Percentiles rank a stretch among this genome's conserved stretches.
These are phyloP conservation scores for Olivierus martensii DNA, from an alignment of 1,140 invertebrate genomes.

Conservation along the genomic window DNA sequence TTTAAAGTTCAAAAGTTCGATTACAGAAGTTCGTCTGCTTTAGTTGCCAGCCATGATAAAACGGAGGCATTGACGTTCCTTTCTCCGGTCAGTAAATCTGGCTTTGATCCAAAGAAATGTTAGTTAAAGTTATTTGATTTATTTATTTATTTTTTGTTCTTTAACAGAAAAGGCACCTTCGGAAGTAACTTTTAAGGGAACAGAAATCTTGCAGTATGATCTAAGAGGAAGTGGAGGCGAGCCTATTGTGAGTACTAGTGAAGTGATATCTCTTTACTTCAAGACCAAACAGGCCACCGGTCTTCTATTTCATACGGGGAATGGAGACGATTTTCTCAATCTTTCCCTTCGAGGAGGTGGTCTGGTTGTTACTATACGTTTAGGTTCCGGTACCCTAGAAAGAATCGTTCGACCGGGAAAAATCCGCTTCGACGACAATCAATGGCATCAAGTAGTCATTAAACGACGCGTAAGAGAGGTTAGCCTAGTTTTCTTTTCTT, in stretches of 20 bases:
- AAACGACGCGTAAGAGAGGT: slow-evolving; percentile 79
- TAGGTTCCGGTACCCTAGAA: slow-evolving; percentile 71
- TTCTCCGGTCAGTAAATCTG: too few species aligned
- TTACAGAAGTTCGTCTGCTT: too few species aligned
- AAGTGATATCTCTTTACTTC: slow-evolving; percentile 77
- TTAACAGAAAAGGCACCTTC: slow-evolving; percentile 78
- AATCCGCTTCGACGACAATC: slow-evolving; percentile 88
- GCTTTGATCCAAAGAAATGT: too few species aligned
- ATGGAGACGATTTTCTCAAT: slow-evolving; percentile 77
- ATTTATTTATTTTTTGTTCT: slow-evolving; percentile 14
- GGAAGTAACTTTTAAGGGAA: slow-evolving; percentile 81
- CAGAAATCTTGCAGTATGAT: slow-evolving; percentile 84
- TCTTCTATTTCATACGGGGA: slow-evolving; percentile 77
- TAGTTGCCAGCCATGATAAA: too few species aligned
- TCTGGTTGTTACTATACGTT: slow-evolving; percentile 73
- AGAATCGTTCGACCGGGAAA: slow-evolving; percentile 72
- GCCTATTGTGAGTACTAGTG: slow-evolving; percentile 72
- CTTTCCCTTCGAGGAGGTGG: slow-evolving; percentile 78
- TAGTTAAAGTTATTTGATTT: too few species aligned
- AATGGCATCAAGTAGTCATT: slow-evolving; percentile 89
- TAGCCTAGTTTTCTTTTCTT: slow-evolving; percentile 22
- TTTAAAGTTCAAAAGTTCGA: too few species aligned
- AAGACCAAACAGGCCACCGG: slow-evolving; percentile 82
- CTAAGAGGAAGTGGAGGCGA: slow-evolving; percentile 52
- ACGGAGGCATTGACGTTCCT: too few species aligned